These are phyloP conservation scores for Drosophila yakuba DNA, from an alignment of 1,140 invertebrate genomes.

Conservation along the genomic window DNA sequence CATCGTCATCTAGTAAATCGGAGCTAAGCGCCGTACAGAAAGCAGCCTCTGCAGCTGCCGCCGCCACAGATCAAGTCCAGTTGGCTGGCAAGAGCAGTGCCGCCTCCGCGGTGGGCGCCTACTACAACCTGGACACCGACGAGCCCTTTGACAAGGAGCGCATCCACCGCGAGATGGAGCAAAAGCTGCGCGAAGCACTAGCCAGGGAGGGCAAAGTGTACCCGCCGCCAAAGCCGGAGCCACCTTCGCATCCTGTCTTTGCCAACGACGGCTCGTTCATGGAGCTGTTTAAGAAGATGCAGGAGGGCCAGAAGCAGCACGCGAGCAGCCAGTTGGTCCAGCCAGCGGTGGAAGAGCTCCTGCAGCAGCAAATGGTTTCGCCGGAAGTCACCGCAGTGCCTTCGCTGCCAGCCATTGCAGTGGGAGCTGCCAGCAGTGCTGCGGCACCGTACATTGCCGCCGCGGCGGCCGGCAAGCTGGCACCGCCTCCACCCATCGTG, in stretches of 20 bases:
- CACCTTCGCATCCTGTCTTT: slow-evolving; percentile 86
- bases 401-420: slow-evolving; percentile 78
- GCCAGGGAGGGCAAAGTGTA: slow-evolving; percentile 83
- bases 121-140: slow-evolving; percentile 75
- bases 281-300: slow-evolving; percentile 95
- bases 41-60: slow-evolving; percentile 1
- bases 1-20: slow-evolving; percentile 1
- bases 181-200: slow-evolving; percentile 73
- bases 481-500: slow-evolving; percentile 85
- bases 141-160: slow-evolving; percentile 82
- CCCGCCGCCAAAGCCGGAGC: slow-evolving; percentile 79
- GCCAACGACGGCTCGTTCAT: slow-evolving; percentile 95
- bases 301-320: slow-evolving; percentile 88
- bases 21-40: slow-evolving; percentile 19
- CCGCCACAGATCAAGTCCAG: slow-evolving; percentile 7
- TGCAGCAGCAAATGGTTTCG: slow-evolving; percentile 40
- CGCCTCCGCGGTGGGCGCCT: slow-evolving; percentile 61
- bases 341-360: slow-evolving; percentile 3
- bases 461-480: slow-evolving; percentile 81
- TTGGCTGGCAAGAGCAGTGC: slow-evolving; percentile 23
- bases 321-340: slow-evolving; percentile 35
- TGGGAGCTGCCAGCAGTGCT: slow-evolving; percentile 59
- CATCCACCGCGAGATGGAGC: slow-evolving; percentile 83
- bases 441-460: slow-evolving; percentile 80
- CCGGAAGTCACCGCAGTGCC: slow-evolving; percentile 14